phyloP scores from a whole-genome alignment of 2,888 invertebrate genomes.

The Argyra leucocephala region DNA sequence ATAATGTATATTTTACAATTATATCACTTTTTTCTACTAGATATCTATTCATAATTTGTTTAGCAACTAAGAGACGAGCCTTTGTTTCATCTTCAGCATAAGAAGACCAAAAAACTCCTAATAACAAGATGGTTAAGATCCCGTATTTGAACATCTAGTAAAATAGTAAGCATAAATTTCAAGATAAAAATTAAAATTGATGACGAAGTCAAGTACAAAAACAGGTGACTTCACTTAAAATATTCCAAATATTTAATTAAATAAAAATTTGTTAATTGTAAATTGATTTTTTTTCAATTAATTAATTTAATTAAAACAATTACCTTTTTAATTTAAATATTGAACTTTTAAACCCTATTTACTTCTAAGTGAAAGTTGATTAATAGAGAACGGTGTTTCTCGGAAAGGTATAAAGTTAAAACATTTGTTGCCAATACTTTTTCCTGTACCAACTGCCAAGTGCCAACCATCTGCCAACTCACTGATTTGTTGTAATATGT shows the following conservation, averaged over 20 bases:
- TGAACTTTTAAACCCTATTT: too few relatives aligned
- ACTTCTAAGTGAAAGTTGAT: not conserved
- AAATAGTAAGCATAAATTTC: not conserved
- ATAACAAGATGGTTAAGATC: constrained; percentile 28
- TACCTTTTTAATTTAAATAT: not conserved
- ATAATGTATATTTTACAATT: constrained; percentile 86
- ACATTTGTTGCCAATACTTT: too few relatives aligned
- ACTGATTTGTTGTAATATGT: not conserved
- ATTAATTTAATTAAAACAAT: not conserved
- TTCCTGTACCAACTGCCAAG: too few relatives aligned
- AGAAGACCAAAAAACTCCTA: constrained; percentile 31
- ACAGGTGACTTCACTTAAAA: too few relatives aligned
- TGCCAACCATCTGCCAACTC: constrained; percentile 3
- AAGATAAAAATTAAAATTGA: not conserved
- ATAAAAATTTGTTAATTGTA: too few relatives aligned
- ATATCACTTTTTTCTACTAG: constrained; percentile 94
- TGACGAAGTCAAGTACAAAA: not conserved
- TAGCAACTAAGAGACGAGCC: constrained; percentile 79
- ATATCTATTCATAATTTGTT: constrained; percentile 91
- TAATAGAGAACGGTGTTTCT: too few relatives aligned
- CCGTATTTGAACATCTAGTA: not conserved
- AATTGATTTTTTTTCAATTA: not conserved
- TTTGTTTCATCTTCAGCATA: constrained; percentile 57
- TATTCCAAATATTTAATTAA: too few relatives aligned
- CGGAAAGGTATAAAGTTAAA: too few relatives aligned